These are phyloP conservation scores for Orthosia incerta DNA, from an alignment of 2,888 invertebrate species.

Conservation along the genomic window DNA sequence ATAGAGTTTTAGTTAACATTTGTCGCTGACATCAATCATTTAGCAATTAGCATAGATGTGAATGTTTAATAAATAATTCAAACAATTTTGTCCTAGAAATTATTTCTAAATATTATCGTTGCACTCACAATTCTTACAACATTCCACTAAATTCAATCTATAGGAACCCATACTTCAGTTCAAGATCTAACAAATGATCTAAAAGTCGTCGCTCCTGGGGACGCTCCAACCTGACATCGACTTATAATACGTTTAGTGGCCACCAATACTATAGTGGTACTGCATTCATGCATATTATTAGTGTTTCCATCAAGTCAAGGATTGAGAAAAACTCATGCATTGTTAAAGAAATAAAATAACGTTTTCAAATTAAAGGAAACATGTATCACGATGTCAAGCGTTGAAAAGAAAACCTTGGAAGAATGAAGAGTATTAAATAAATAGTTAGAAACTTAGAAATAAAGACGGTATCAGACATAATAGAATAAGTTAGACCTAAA, in stretches of 20 bases:
- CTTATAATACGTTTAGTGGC: constrained; percentile 36
- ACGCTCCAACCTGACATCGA: constrained; percentile 30
- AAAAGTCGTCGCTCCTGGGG: constrained; percentile 46
- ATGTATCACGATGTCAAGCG: constrained; percentile 61
- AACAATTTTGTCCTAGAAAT: constrained; percentile 66
- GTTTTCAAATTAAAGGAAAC: constrained; percentile 32
- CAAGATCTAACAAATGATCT: constrained; percentile 81
- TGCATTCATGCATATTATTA: constrained; percentile 42
- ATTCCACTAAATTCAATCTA: constrained; percentile 83
- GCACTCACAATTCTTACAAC: constrained; percentile 71
- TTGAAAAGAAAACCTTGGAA: constrained; percentile 70
- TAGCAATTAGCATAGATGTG: constrained; percentile 56
- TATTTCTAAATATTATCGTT: constrained; percentile 73
- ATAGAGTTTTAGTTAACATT: constrained; percentile 58
- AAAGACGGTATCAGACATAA: constrained; percentile 76
- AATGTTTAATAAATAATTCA: constrained; percentile 68
- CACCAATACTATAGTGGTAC: constrained; percentile 51
- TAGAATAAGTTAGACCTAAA: constrained; percentile 82
- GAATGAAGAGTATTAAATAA: constrained; percentile 73
- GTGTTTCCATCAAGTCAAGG: constrained; percentile 32
- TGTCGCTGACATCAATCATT: constrained; percentile 61
- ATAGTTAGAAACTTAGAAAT: constrained; percentile 78
- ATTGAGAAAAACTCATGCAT: constrained; percentile 56
- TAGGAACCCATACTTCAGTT: constrained; percentile 89
- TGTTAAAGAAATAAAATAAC: constrained; percentile 64